Evolutionary conservation across 2,797 vertebrate species (phyloP).

Genomic region (Phrynocephalus forsythii): DNA sequence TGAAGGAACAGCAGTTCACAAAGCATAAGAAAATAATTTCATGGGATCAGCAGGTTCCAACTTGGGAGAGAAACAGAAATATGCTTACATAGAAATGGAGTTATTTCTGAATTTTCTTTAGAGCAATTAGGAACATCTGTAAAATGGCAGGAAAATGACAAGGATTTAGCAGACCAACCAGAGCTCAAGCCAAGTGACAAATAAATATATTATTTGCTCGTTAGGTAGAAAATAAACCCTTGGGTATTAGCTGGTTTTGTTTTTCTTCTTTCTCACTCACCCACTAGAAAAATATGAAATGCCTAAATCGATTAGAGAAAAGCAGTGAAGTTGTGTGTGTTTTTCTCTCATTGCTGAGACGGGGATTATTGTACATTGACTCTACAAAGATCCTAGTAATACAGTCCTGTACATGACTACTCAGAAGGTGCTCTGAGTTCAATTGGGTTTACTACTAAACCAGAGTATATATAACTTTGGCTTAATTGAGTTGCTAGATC

Average conservation of each 20-base stretch:
- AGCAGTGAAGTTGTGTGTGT: constrained; percentile 17
- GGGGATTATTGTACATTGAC: neutral
- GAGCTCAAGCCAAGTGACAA: constrained; percentile 23
- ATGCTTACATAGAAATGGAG: constrained; percentile 17
- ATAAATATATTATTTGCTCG: constrained; percentile 8
- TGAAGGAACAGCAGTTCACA: constrained; percentile 2
- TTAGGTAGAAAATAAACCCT: constrained; percentile 12
- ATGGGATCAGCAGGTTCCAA: constrained; percentile 23
- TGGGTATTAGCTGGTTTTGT: neutral
- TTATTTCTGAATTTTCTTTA: constrained; percentile 34
- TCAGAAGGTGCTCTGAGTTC: neutral
- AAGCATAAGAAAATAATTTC: constrained; percentile 16
- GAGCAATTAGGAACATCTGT: constrained; percentile 34
- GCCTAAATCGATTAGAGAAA: neutral
- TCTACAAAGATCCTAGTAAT: constrained; percentile 4
- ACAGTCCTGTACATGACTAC: neutral
- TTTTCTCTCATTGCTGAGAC: neutral
- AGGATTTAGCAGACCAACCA: neutral
- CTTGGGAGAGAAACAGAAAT: constrained; percentile 18
- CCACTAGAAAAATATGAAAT: neutral
- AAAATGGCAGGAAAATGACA: constrained; percentile 24
- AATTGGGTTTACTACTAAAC: no score
- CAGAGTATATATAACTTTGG: no score
- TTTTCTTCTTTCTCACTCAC: neutral
- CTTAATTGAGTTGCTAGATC: no score